These are phyloP conservation scores for Nettapus auritus DNA, from an alignment of 2,113 vertebrate species.

Conservation along the genomic window DNA sequence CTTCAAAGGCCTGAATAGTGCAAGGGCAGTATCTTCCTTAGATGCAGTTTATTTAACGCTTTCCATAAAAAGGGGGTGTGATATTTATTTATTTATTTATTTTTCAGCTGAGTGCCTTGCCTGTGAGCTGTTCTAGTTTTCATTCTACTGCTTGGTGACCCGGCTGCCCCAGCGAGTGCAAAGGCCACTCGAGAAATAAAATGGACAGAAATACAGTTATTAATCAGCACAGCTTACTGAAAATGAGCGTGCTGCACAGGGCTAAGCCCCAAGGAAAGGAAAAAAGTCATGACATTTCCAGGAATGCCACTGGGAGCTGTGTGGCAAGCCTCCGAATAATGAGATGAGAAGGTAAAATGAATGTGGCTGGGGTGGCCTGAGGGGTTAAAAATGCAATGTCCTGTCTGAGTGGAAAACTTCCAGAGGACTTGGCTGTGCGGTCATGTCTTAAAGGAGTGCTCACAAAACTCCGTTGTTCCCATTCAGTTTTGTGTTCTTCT, in stretches of 20 bases:
- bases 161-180: not conserved
- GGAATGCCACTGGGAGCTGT: slow-evolving; percentile 19
- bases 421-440: not conserved
- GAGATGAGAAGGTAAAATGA: slow-evolving; percentile 33
- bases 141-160: not conserved
- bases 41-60: slow-evolving; percentile 26
- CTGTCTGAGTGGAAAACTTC: not conserved
- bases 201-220: slow-evolving; percentile 41
- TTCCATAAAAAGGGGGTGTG: not conserved
- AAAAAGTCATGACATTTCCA: slow-evolving; percentile 63
- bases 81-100: slow-evolving; percentile 31
- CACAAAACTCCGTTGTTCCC: not conserved
- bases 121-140: not conserved
- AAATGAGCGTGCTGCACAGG: slow-evolving; percentile 2
- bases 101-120: not conserved
- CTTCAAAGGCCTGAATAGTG: slow-evolving; percentile 38
- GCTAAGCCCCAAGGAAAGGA: slow-evolving; percentile 10
- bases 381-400: not conserved
- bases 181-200: slow-evolving; percentile 53
- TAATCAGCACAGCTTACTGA: slow-evolving; percentile 33
- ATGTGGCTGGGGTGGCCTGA: not conserved
- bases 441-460: not conserved
- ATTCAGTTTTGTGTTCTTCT: not conserved
- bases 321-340: slow-evolving; percentile 20
- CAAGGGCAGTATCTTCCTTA: slow-evolving; percentile 17